A percentile compares a stretch with the other conserved stretches of the same genome.
Conservation (phyloP, 2,113 vertebrate genomes). For the Leptosomus discolor region DNA sequence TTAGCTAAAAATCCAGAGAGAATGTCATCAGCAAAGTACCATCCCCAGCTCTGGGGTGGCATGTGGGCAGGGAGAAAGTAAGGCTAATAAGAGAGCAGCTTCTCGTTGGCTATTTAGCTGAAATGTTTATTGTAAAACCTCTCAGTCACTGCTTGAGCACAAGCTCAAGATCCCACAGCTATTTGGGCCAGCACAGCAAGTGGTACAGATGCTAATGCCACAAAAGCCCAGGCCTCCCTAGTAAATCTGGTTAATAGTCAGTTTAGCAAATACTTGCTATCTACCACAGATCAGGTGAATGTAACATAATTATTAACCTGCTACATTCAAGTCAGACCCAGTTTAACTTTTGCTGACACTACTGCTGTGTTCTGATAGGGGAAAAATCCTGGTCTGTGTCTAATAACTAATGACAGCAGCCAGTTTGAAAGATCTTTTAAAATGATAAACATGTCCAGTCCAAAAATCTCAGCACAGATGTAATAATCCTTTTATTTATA, state of each 20-base stretch:
- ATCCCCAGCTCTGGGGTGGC: not conserved
- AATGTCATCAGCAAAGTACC: not conserved
- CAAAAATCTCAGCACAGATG: not conserved
- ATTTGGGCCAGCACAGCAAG: not conserved
- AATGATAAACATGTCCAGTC: not conserved
- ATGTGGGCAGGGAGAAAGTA: not conserved
- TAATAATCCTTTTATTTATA: not conserved
- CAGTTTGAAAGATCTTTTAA: not conserved
- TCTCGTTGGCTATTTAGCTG: not conserved
- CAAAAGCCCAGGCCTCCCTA: not conserved
- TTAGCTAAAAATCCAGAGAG: not conserved
- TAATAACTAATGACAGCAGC: not conserved
- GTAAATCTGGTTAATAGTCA: not conserved
- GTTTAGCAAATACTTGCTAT: not conserved
- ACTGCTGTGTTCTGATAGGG: no score
- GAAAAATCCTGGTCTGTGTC: no score
- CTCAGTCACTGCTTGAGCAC: not conserved
- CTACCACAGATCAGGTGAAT: not conserved
- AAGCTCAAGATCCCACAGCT: not conserved
- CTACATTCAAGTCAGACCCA: no score
- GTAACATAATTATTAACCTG: not conserved
- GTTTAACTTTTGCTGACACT: no score
- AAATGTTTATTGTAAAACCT: not conserved
- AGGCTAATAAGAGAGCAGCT: not conserved
- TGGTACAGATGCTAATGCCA: not conserved